Evolutionary conservation across 2,113 vertebrate species (phyloP).

Genomic region (Urocynchramus pylzowi): DNA sequence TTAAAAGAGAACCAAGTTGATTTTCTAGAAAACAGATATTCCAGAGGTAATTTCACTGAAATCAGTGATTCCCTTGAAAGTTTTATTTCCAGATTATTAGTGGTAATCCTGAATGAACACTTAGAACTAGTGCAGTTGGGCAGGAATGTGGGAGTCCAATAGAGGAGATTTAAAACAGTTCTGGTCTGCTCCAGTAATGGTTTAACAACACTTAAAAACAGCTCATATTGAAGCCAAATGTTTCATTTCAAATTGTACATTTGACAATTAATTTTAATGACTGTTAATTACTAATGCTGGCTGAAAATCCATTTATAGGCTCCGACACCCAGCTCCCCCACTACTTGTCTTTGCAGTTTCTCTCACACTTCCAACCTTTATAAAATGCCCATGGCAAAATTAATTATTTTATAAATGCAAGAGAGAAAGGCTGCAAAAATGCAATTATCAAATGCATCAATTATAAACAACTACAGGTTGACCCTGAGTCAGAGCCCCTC

Average conservation of each 20-base stretch:
- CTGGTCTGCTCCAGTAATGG: slow-evolving; percentile 30
- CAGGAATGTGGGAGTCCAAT: background rate
- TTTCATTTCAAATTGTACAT: slow-evolving; percentile 53
- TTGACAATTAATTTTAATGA: slow-evolving; percentile 68
- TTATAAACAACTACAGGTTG: background rate
- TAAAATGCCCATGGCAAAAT: background rate
- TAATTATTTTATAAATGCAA: background rate
- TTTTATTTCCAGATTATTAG: background rate
- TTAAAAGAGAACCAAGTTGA: background rate
- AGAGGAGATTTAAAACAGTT: slow-evolving; percentile 26
- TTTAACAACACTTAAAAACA: slow-evolving; percentile 57
- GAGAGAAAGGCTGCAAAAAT: background rate
- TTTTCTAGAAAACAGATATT: background rate
- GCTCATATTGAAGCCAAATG: slow-evolving; percentile 54
- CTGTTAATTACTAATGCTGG: slow-evolving; percentile 63
- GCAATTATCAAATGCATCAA: background rate
- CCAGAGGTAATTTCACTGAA: background rate
- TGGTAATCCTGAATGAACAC: background rate
- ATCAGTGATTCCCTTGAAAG: background rate
- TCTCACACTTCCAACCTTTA: slow-evolving; percentile 11
- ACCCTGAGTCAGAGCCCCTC: background rate
- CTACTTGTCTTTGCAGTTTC: slow-evolving; percentile 34
- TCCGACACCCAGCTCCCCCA: background rate
- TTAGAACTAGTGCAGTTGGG: background rate
- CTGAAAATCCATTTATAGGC: slow-evolving; percentile 52